Percentiles rank a stretch among this genome's conserved stretches.
phyloP scores from a whole-genome alignment of 92 coral and sea anemone species.

The Palythoa heliodiscus region DNA sequence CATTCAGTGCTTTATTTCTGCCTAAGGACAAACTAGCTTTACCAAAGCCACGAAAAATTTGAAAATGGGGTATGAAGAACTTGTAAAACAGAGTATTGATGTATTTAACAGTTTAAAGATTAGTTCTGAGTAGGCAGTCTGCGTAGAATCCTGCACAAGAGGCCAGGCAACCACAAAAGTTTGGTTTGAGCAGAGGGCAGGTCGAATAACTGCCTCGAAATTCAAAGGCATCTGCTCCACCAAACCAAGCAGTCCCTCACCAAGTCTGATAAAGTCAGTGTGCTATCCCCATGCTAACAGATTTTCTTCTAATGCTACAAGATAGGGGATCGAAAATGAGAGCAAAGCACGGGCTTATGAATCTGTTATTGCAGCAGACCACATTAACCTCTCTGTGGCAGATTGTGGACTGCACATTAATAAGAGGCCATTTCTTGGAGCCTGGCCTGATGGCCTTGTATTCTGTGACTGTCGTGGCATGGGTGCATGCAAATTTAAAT shows the following conservation, averaged over 20 bases:
- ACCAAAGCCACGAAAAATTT: conserved; percentile 43
- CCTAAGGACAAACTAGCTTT: conserved; percentile 30
- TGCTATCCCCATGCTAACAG: conserved; percentile 66
- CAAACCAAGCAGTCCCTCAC: conserved; percentile 54
- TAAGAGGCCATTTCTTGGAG: conserved; percentile 49
- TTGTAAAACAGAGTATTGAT: conserved; percentile 21
- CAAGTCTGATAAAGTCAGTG: conserved; percentile 51
- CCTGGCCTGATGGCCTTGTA: conserved; percentile 63
- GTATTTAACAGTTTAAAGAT: conserved; percentile 42
- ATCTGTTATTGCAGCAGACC: conserved; percentile 49
- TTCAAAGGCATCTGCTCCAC: conserved; percentile 52
- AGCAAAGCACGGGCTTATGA: conserved; percentile 46
- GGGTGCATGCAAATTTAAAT: conserved; percentile 56
- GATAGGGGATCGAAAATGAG: conserved; percentile 54
- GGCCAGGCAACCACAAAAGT: conserved; percentile 48
- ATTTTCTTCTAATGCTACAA: conserved; percentile 57
- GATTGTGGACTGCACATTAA: conserved; percentile 59
- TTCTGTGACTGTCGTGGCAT: conserved; percentile 54
- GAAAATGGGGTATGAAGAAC: conserved; percentile 37
- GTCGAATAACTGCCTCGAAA: conserved; percentile 54
- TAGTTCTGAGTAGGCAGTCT: conserved; percentile 41
- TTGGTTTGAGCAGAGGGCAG: conserved; percentile 66
- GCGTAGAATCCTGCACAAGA: conserved; percentile 52
- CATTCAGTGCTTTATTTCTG: conserved; percentile 40
- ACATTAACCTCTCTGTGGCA: conserved; percentile 46